Conservation (phyloP, 2,888 invertebrate species). For the Ectobius pallidus region DNA sequence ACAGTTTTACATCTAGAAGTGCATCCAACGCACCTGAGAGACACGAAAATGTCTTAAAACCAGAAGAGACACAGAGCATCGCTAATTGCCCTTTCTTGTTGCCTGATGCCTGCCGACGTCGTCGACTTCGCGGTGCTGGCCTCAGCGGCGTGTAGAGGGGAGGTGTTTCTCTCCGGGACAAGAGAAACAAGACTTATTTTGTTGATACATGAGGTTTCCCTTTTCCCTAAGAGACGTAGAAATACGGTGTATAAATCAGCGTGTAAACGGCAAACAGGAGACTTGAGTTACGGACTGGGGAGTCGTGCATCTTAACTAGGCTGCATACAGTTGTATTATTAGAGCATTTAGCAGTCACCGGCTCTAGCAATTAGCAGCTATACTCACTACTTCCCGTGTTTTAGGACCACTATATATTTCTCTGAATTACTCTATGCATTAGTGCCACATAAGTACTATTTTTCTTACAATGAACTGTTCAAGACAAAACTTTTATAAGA, state of each 20-base stretch:
- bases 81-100: slow-evolving; percentile 35
- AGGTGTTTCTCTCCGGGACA: no score
- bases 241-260: slow-evolving; percentile 40
- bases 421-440: slow-evolving; percentile 11
- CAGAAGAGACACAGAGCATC: not conserved
- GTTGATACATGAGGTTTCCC: slow-evolving; percentile 34
- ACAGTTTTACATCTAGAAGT: no score
- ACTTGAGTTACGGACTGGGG: slow-evolving; percentile 32
- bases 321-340: slow-evolving; percentile 35
- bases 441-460: no score
- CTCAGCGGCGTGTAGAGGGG: no score
- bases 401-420: slow-evolving; percentile 30
- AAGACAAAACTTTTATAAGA: no score
- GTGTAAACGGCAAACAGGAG: slow-evolving; percentile 27
- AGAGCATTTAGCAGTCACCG: slow-evolving; percentile 28
- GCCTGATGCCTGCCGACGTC: slow-evolving; percentile 9
- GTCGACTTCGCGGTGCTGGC: not conserved
- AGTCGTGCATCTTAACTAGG: slow-evolving; percentile 39
- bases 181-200: slow-evolving; percentile 31
- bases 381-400: slow-evolving; percentile 15
- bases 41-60: no score
- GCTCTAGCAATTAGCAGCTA: no score
- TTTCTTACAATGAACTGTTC: no score
- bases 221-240: slow-evolving; percentile 35
- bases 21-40: no score